Conservation (phyloP, 2,888 invertebrate species). For the Stenolophus ochropezus region DNA sequence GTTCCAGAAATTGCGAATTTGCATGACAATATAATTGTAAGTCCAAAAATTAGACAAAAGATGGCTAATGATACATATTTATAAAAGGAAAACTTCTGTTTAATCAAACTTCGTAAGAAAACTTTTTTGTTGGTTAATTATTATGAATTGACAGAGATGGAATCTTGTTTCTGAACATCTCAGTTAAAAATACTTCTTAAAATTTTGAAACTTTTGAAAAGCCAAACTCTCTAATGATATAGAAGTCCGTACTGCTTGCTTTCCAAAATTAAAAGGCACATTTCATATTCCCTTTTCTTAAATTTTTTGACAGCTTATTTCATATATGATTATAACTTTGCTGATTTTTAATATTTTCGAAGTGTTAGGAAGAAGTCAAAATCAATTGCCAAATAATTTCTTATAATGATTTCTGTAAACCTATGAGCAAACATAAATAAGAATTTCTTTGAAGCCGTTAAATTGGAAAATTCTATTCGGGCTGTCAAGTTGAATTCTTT, state of each 20-base stretch:
- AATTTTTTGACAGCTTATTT: no score
- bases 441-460: no score
- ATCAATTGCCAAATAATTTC: no score
- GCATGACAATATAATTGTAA: not conserved
- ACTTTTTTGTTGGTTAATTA: conserved; percentile 51
- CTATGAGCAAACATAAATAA: no score
- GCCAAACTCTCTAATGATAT: not conserved
- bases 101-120: conserved; percentile 40
- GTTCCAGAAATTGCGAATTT: not conserved
- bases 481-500: not conserved
- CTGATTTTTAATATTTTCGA: no score
- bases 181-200: not conserved
- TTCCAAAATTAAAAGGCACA: no score
- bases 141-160: conserved; percentile 37
- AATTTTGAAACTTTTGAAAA: not conserved
- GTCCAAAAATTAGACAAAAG: conserved; percentile 3
- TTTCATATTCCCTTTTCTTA: no score
- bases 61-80: conserved; percentile 7
- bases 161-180: conserved; percentile 10
- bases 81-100: conserved; percentile 41
- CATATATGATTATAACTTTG: no score
- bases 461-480: no score
- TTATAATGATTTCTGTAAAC: no score
- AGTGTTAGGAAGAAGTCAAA: no score
- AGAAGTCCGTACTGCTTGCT: no score